A percentile compares a stretch with the other conserved stretches of the same genome.
Evolutionary conservation across 2,113 vertebrate genomes (phyloP).

Genomic region (Sylvia atricapilla): DNA sequence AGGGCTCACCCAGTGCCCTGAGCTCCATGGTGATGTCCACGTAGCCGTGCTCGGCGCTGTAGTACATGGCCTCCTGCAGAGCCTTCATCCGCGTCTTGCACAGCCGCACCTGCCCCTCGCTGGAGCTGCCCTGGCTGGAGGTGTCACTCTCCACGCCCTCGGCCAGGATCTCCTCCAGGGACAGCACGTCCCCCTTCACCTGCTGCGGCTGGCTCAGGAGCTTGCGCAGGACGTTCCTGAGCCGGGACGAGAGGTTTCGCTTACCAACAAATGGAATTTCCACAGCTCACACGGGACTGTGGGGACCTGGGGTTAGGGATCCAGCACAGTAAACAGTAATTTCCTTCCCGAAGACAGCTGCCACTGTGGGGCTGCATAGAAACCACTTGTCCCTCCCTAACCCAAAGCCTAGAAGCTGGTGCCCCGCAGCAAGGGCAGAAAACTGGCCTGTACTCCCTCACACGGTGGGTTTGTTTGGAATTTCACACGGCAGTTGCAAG

Average conservation of each 20-base stretch:
- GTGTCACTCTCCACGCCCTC: slow-evolving; percentile 88
- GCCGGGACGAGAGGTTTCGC: background rate
- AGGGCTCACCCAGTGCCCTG: slow-evolving; percentile 80
- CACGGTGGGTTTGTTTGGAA: background rate
- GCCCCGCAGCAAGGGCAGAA: background rate
- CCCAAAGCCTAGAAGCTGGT: background rate
- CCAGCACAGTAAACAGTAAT: accelerated
- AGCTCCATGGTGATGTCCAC: slow-evolving; percentile 99
- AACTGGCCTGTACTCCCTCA: accelerated
- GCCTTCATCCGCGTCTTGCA: slow-evolving; percentile 91
- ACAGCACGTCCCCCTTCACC: slow-evolving; percentile 89
- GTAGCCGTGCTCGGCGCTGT: slow-evolving; percentile 94
- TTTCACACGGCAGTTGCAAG: background rate
- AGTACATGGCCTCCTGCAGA: slow-evolving; percentile 95
- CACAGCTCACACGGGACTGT: accelerated
- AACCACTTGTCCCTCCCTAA: background rate
- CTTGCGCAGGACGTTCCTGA: slow-evolving; percentile 93
- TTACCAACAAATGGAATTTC: accelerated
- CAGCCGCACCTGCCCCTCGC: slow-evolving; percentile 77
- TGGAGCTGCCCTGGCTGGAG: slow-evolving; percentile 71
- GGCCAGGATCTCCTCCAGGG: slow-evolving; percentile 94
- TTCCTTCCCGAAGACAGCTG: background rate
- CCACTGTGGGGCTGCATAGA: background rate
- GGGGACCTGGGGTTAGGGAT: background rate
- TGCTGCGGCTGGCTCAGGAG: slow-evolving; percentile 94